A percentile compares a stretch with the other conserved stretches of the same genome.
phyloP scores from a whole-genome alignment of 2,113 vertebrate species.

The Antennarius striatus region DNA sequence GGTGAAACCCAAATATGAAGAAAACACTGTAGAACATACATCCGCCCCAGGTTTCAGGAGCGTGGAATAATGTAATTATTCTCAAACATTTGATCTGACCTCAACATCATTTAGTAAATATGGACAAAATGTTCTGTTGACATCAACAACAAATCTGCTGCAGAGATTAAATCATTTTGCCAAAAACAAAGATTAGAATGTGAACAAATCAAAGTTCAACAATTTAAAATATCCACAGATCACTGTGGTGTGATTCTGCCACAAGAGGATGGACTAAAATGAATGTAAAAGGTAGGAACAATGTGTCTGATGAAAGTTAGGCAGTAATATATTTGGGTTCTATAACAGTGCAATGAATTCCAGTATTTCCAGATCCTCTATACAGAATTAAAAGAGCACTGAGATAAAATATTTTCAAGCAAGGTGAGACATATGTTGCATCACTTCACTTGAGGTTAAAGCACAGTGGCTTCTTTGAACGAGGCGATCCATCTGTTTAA shows the following conservation, averaged over 20 bases:
- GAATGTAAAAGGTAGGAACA: neutral
- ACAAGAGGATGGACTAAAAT: no score
- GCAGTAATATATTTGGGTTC: conserved; percentile 4
- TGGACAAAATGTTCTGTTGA: neutral
- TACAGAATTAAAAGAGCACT: conserved; percentile 22
- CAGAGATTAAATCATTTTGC: neutral
- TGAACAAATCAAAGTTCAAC: neutral
- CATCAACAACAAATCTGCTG: conserved; percentile 1
- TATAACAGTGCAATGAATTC: neutral
- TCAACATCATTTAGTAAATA: neutral
- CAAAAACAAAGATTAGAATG: neutral
- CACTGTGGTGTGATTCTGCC: neutral
- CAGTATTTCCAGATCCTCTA: conserved; percentile 13
- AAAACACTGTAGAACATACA: neutral
- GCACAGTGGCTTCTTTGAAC: conserved; percentile 91
- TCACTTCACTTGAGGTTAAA: conserved; percentile 73
- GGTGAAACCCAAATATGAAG: neutral
- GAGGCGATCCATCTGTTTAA: conserved; percentile 90
- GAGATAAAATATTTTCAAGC: conserved; percentile 47
- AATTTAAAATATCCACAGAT: neutral
- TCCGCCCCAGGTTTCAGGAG: neutral
- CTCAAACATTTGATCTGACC: conserved; percentile 2
- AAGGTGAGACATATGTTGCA: neutral
- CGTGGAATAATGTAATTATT: conserved; percentile 7
- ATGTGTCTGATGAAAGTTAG: conserved; percentile 12